A percentile compares a stretch with the other conserved stretches of the same genome.
Conservation (phyloP, 2,797 vertebrate species). For the Botia kubotai region DNA sequence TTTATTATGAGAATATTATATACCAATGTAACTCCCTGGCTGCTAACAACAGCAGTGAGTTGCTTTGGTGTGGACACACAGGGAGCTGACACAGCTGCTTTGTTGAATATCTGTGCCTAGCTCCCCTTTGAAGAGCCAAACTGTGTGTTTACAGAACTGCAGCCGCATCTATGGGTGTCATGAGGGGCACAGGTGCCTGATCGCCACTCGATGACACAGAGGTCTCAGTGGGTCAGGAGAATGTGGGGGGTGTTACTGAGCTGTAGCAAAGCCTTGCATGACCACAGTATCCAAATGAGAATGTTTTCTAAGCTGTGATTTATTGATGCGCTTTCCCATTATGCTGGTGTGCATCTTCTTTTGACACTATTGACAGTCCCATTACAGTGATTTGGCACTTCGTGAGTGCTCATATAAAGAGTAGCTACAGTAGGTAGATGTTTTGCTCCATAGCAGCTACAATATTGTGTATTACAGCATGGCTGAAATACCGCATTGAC, state of each 20-base stretch:
- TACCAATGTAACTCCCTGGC: not conserved
- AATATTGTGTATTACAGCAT: too few species aligned
- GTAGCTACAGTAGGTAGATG: too few species aligned
- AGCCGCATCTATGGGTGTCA: too few species aligned
- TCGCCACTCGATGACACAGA: slow-evolving; percentile 23
- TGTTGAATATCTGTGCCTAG: not conserved
- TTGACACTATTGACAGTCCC: too few species aligned
- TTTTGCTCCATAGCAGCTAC: too few species aligned
- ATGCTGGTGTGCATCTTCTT: not conserved
- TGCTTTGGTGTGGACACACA: not conserved
- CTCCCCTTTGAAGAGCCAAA: slow-evolving; percentile 24
- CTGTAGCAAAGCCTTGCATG: slow-evolving; percentile 3
- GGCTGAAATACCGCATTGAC: too few species aligned
- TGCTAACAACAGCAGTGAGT: too few species aligned
- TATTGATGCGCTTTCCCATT: not conserved
- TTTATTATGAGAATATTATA: not conserved
- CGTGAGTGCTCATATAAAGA: not conserved
- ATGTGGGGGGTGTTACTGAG: slow-evolving; percentile 9
- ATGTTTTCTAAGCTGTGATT: not conserved
- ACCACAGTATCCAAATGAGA: not conserved
- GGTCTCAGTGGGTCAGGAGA: slow-evolving; percentile 21
- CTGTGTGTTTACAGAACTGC: slow-evolving; percentile 32
- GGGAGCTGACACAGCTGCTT: slow-evolving; percentile 5
- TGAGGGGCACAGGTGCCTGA: slow-evolving; percentile 2
- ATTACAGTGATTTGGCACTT: not conserved